Evolutionary conservation across 2,797 vertebrate genomes (phyloP), one percentile per base, ranked within the genome.

Genomic region (Balearica regulorum): DNA sequence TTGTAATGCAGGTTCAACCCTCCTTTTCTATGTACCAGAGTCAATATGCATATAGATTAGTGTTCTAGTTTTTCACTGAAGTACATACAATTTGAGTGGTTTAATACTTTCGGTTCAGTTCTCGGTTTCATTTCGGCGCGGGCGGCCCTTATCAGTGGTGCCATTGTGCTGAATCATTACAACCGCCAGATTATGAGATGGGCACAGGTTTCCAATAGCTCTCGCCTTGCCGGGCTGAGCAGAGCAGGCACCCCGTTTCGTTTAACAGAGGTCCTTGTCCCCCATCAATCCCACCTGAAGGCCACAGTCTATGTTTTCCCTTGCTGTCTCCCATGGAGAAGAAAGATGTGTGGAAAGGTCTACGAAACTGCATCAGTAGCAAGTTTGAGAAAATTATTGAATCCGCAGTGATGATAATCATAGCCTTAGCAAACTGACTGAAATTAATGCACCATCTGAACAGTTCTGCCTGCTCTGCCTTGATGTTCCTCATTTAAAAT

Each of bases 371-470:
- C 92, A 79, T 48, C 66, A 49, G 60, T 5, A 93, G 85, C 91
- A 89, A 73, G 75, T 54, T 37, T 44, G 87, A 77, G 82, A 37
- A 92, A 94, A 70, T 92, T 89, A 84, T n/a, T 91, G 91, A 95
- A 90, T 82, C 83, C 62, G 39, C 87, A 22, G 87, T 17, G 90
- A 92, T 84, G 78, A 70, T 85, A 90, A 95, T 85, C 16, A 29
- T 20, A 73, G 87, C 89, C 85, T 80, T 65, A 83, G 91, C 85
- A 94, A 94, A 94, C 77, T 83, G 95, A 88, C 72, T 94, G 94
- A 95, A 96, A 97, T 97, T 87, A 96, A 97, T 92, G 91, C 75
- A 41, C 57, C 93, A 82, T 94, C 95, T 96, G 95, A 97, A 62
- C 66, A 64, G 95, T 58, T 80, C 83, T 73, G 72, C 46, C 82